These are phyloP conservation scores for Gila robusta DNA, from an alignment of 2,797 vertebrate species.

Conservation along the genomic window DNA sequence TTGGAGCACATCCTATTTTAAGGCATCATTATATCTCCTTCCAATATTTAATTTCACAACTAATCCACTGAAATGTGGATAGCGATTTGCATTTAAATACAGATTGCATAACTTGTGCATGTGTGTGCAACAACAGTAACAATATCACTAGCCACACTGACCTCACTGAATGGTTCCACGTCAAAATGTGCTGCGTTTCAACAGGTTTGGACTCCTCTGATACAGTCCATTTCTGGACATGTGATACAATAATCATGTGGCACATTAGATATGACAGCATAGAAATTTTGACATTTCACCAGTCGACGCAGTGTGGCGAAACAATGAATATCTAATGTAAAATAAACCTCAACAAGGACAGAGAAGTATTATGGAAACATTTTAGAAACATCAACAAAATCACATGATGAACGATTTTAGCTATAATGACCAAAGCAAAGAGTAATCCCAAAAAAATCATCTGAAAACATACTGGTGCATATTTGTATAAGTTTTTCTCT, in stretches of 20 bases:
- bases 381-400: slow-evolving; percentile 73
- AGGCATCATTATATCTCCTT: slow-evolving; percentile 67
- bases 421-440: slow-evolving; percentile 56
- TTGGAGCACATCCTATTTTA: slow-evolving; percentile 61
- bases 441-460: slow-evolving; percentile 50
- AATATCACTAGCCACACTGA: slow-evolving; percentile 70
- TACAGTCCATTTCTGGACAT: slow-evolving; percentile 52
- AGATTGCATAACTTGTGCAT: slow-evolving; percentile 75
- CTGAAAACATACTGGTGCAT: slow-evolving; percentile 71
- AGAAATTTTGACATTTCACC: neutral
- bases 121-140: slow-evolving; percentile 68
- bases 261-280: slow-evolving; percentile 45
- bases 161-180: slow-evolving; percentile 62
- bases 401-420: slow-evolving; percentile 70
- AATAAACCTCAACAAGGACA: slow-evolving; percentile 52
- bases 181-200: slow-evolving; percentile 17
- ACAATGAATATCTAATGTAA: slow-evolving; percentile 21
- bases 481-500: slow-evolving; percentile 61
- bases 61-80: slow-evolving; percentile 63
- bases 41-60: slow-evolving; percentile 58
- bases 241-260: slow-evolving; percentile 53
- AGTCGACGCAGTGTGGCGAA: neutral
- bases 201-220: slow-evolving; percentile 10
- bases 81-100: slow-evolving; percentile 62
- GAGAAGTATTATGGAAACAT: slow-evolving; percentile 62